These are phyloP conservation scores for Drosophila picticornis DNA, from an alignment of 2,888 invertebrate genomes.

Conservation along the genomic window DNA sequence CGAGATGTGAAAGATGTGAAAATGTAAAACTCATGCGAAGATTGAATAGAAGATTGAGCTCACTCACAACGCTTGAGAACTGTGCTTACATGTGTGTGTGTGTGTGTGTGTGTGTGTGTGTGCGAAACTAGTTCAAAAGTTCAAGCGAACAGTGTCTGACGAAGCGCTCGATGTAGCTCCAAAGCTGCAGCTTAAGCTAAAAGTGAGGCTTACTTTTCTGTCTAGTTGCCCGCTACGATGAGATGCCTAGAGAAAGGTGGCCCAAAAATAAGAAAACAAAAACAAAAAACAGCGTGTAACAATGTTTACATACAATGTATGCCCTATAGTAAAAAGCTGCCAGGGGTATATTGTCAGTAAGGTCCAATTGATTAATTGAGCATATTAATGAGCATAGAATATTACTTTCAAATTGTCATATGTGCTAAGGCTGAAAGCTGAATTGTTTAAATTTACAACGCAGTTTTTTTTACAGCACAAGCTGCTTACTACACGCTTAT, in stretches of 20 bases:
- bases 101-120: constrained; percentile 21
- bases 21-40: constrained; percentile 73
- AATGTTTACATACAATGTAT: not conserved
- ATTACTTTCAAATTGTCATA: not conserved
- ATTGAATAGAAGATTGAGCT: constrained; percentile 59
- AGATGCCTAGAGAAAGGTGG: constrained; percentile 61
- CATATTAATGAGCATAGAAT: not conserved
- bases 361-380: not conserved
- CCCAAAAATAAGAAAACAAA: not conserved
- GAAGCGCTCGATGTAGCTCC: constrained; percentile 28
- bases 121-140: constrained; percentile 82
- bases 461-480: not conserved
- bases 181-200: not conserved
- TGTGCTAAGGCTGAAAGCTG: not conserved
- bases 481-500: not conserved
- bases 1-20: constrained; percentile 61
- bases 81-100: not conserved
- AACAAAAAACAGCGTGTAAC: constrained; percentile 2
- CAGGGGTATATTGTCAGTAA: constrained; percentile 1
- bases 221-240: constrained; percentile 43
- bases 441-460: not conserved
- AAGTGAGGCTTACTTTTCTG: constrained; percentile 13
- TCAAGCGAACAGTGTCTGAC: constrained; percentile 62
- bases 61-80: constrained; percentile 33
- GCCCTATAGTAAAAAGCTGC: too few relatives aligned